Base-by-base conservation (phyloP, 2,113 vertebrate species). In the Octodon degus region DNA sequence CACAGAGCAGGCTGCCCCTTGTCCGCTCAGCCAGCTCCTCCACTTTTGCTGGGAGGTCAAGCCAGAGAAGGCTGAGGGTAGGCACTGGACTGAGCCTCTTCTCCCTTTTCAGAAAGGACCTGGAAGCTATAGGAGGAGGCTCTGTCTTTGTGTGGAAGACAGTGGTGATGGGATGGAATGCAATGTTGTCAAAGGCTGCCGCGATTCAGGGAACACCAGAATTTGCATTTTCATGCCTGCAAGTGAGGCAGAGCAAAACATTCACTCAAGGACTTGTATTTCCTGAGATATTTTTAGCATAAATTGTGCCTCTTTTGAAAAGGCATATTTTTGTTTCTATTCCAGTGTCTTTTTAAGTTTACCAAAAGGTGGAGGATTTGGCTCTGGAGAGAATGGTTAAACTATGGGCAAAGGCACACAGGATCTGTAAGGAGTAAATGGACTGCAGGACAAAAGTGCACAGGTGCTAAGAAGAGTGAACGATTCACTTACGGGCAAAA, bases 291-390 rank as follows among this genome's bases (percentile, higher is more conserved):
- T 2, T 92, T 85, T 65, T n/a, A 83, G 32, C 63, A 92, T 72
- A 84, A 94, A 95, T 70, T 80, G n/a, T 22, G 85, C n/a, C 65
- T 94, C 94, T 74, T 96, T 85, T 50, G 50, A 91, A 62, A 90
- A 90, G 68, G 14, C 55, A 24, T 86, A 72, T 86, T 89, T 34
- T 25, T 93, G 70, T 60, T n/a, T 24, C 50, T 58, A 68, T 63
- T 34, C 43, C 83, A 74, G 81, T 89, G 93, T 89, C 60, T 89
- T 90, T 32, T 87, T 77, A 34, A 62, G 62, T 87, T 95, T 93
- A 40, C 40, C 86, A 63, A 96, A 90, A 77, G 43, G 24, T 47
- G 40, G 12, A 14, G 74, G 40, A 47, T 16, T 77, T 77, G 40
- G 40, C 25, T 77, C 24, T 16, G 74, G 24, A 47, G 7, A 9